phyloP scores from a whole-genome alignment of 2,113 vertebrate genomes.

The Aix galericulata region DNA sequence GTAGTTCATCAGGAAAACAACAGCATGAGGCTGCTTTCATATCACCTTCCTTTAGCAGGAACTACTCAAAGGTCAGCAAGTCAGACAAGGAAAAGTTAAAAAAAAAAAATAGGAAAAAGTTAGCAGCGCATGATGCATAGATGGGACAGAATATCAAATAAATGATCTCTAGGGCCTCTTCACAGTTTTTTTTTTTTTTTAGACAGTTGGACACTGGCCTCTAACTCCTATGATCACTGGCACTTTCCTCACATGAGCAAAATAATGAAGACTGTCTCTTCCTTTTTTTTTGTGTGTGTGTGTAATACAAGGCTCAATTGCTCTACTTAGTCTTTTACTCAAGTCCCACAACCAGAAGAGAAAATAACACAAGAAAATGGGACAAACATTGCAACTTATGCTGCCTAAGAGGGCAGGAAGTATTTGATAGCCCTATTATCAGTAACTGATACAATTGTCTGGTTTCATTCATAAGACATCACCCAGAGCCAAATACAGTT shows the following conservation, averaged over 20 bases:
- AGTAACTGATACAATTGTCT: background rate
- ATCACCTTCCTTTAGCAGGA: background rate
- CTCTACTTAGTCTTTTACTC: background rate
- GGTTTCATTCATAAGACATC: background rate
- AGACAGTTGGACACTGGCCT: background rate
- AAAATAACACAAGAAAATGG: background rate
- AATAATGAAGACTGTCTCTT: background rate
- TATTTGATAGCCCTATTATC: background rate
- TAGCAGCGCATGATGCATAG: background rate
- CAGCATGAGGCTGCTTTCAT: background rate
- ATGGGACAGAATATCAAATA: background rate
- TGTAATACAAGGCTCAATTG: background rate
- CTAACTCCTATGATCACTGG: background rate
- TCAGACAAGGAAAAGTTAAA: background rate
- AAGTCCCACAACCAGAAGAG: background rate
- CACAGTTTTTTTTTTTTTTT: background rate
- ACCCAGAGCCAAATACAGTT: background rate
- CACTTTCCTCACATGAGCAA: background rate
- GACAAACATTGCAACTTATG: background rate
- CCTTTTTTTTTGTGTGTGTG: background rate
- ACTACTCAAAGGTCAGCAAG: background rate
- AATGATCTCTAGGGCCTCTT: background rate
- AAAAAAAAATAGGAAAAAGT: background rate
- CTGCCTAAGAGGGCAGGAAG: background rate
- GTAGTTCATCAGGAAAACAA: background rate